Evolutionary conservation across 2,888 invertebrate species (phyloP), one percentile per base, ranked within the genome.

Genomic region (Mayetiola destructor): DNA sequence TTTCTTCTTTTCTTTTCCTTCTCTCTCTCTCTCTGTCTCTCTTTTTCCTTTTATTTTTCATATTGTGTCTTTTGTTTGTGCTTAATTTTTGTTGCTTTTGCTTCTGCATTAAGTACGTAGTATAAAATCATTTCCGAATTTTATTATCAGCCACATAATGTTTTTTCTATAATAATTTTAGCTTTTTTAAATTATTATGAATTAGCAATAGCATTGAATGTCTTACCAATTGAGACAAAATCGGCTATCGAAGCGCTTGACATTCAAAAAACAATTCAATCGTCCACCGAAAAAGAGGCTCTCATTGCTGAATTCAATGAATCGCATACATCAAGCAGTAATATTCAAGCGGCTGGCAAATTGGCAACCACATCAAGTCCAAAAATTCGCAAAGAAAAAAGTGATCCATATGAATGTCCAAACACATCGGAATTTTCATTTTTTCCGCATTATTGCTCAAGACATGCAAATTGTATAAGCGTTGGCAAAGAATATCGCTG

Each of bases 401-500:
- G n/a, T 2, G 56, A 56, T 48, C 30, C 35, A 37, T 56, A 55
- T 40, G 18, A 39, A 40, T 76, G 76, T 55, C 75, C 75, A 2
- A 68, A 67, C 3, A 72, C 72, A 61, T 69, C 71, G 16, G 65
- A 69, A n/a, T 73, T 73, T 59, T 68, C 71, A 59, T 61, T 72
- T 5, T 73, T 73, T 60, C 72, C 72, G 1, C 66, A 68, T 58
- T 68, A 68, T 14, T 73, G 72, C 56, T 65, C 68, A 57, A 62
- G 62, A 10, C 69, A 72, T 60, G 63, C 63, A 21, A 71, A 73
- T 56, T 73, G 73, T 48, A 65, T 62, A 5, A 68, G 27, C 20
- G 40, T 71, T 68, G 69, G 68, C 52, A 64, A 68, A 3, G 67
- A 69, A 29, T 67, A 69, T 57, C 61, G 70, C 21, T 73, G 72